Evolutionary conservation across 2,113 vertebrate species (phyloP), one percentile per base, ranked within the genome.

Genomic region (Lepisosteus osseus): DNA sequence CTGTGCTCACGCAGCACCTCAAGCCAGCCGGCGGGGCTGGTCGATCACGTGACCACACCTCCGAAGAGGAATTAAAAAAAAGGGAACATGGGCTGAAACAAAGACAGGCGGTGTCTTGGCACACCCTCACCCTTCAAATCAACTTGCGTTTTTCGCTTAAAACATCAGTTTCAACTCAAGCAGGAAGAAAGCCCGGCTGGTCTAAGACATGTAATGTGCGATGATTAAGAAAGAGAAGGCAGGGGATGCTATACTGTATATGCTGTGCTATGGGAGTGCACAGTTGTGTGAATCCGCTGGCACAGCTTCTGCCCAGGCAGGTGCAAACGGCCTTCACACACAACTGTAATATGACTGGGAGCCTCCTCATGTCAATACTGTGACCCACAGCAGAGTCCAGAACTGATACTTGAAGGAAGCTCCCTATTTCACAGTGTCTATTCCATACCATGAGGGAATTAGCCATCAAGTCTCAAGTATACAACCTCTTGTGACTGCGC

Each of bases 201-300:
- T 13, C 40, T 29, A 2, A 14, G 63, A 2, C 63, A 29, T 65
- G 14, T 45, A 11, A 17, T 54, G 66, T 14, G 66, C 47, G 12
- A 8, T 67, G 66, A 74, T 54, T 54, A 57, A 9, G 72, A 73
- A 74, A 72, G 59, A 76, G 43, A 72, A n/a, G 65, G 51, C 68
- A 69, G 45, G 17, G 13, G 40, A 69, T 69, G 72, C 67, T 66
- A 73, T 15, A 59, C 59, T 78, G 68, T 73, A 78, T 73, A 73
- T 65, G 72, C 75, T 73, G 77, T 78, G 72, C 57, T 59, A 54
- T 45, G 63, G 41, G 72, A 14, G 44, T 29, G 29, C 70, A 75
- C 83, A 84, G 86, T 86, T 84, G 80, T 75, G 29, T 29, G 29
- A 29, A 29, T 29, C 29, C 2, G 29, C 29, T 29, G 29, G 29